phyloP scores from a whole-genome alignment of 1,140 invertebrate species.

The Neodiprion fabricii region DNA sequence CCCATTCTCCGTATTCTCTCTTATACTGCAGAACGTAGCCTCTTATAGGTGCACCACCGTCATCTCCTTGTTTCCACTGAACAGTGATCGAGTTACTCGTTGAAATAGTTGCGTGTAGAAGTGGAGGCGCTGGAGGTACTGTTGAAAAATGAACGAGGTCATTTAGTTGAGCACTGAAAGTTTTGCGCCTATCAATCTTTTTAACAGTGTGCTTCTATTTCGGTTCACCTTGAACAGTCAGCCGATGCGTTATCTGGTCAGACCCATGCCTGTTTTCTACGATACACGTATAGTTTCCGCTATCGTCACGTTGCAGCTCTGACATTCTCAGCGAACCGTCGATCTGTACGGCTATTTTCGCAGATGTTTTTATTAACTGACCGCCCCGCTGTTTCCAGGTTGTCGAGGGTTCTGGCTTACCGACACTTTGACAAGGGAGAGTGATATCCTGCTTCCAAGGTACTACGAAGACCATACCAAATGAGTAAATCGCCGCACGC shows the following conservation, averaged over 20 bases:
- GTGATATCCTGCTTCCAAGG: constrained; percentile 86
- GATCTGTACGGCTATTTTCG: constrained; percentile 68
- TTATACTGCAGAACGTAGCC: constrained; percentile 90
- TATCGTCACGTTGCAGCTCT: constrained; percentile 77
- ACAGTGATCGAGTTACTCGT: constrained; percentile 65
- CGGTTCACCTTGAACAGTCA: constrained; percentile 69
- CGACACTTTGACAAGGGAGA: constrained; percentile 81
- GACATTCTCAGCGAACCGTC: constrained; percentile 78
- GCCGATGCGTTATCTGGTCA: constrained; percentile 81
- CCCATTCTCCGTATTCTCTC: constrained; percentile 87
- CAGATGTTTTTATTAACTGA: constrained; percentile 72
- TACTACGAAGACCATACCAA: constrained; percentile 77
- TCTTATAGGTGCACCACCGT: constrained; percentile 61
- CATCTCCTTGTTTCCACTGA: constrained; percentile 64
- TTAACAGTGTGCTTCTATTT: constrained; percentile 7
- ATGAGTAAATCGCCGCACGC: constrained; percentile 82
- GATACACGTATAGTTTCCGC: constrained; percentile 90
- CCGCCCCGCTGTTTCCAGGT: constrained; percentile 76
- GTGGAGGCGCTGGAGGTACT: constrained; percentile 65
- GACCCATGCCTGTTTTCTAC: constrained; percentile 84
- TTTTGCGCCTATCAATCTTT: not conserved
- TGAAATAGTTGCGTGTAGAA: constrained; percentile 62
- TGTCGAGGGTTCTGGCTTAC: constrained; percentile 75
- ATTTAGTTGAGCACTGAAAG: not conserved
- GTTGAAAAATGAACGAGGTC: constrained; percentile 22